Evolutionary conservation across 2,113 vertebrate species (phyloP), one percentile per base, ranked within the genome.

Genomic region (Psammodynastes pulverulentus): DNA sequence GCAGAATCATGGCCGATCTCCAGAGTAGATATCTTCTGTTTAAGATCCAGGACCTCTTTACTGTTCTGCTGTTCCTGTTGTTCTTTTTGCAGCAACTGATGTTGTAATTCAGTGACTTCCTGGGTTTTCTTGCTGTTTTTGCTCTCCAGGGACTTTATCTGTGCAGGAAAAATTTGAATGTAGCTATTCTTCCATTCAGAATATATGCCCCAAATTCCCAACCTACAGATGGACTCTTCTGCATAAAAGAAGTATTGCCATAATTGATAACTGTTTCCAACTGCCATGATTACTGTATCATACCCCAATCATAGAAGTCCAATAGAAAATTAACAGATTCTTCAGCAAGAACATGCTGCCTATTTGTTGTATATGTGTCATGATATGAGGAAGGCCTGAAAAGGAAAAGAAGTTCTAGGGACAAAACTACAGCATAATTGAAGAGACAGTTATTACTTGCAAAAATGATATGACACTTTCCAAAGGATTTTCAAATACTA

Each of bases 91-190:
- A 94, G 52, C 0, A 98, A 67, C 24, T 92, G 97, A 56, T 94
- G 96, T 95, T 97, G 98, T 92, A 98, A 96, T 72, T 97, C 95
- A 2, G 3, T 84, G 91, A 98, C 90, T 94, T 98, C 98, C 87
- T 95, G 94, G 43, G 94, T 95, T 94, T 96, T 97, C 90, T 94
- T 97, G 89, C 86, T 91, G 92, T 94, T 97, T 95, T 98, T 97
- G 0, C 96, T 97, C 92, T 97, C 97, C 6, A 98, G 96, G 2
- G 87, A 94, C 94, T 98, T 98, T 89, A 98, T 97, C 98, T 98
- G 96, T 43, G 86, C 23, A 26, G 29, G 8, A 39, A 51, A 0
- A 0, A 2, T 17, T 45, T 1, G 13, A 0, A 17, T 6, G 3
- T 0, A 46, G 45, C 3, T 29, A 1, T n/a, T 54, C n/a, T 86